Evolutionary conservation across 2,888 invertebrate genomes (phyloP), one percentile per base, ranked within the genome.

Genomic region (Phytoseiulus persimilis): DNA sequence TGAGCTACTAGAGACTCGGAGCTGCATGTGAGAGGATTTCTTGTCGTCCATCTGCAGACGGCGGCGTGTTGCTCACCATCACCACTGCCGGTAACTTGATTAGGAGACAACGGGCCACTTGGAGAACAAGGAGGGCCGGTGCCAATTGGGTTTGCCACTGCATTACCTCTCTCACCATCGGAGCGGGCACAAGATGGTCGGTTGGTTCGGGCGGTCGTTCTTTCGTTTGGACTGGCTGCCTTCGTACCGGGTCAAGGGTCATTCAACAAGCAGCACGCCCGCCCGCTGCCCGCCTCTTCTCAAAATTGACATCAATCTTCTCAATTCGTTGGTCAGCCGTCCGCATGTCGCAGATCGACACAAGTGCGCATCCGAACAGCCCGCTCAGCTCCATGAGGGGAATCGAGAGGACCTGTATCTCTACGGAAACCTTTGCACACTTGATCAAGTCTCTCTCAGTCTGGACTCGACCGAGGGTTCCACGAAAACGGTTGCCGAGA

Each of bases 31-130:
- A 65, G 65, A 23, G 65, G 65, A 65, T 65, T 65, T 28, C 65
- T 28, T 28, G 65, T 65, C 65, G 65, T 65, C 65, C 65, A 65
- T 65, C 65, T 65, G 65, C 65, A 23, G 9, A 28, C 65, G 14
- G 14, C 65, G 65, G 65, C 65, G 65, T 65, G 65, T 65, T 65
- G 65, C 65, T 65, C 65, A 65, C 65, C 65, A 65, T 65, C 65
- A 65, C 65, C 65, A 18, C 65, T 65, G 65, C 28, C 65, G 65
- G 65, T 65, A 65, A 65, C 65, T 65, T 65, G 65, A 65, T 65
- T 65, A 65, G 65, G 65, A 65, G 65, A 65, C 65, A 65, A 65
- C 65, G 65, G 65, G 65, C 65, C 65, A 65, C 65, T 65, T 65
- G 65, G 65, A 65, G 65, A 65, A 65, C 65, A 65, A 65, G 65